Evolutionary conservation across 1,140 invertebrate species (phyloP), one percentile per base, ranked within the genome.

Genomic region (Sycobia sp.): DNA sequence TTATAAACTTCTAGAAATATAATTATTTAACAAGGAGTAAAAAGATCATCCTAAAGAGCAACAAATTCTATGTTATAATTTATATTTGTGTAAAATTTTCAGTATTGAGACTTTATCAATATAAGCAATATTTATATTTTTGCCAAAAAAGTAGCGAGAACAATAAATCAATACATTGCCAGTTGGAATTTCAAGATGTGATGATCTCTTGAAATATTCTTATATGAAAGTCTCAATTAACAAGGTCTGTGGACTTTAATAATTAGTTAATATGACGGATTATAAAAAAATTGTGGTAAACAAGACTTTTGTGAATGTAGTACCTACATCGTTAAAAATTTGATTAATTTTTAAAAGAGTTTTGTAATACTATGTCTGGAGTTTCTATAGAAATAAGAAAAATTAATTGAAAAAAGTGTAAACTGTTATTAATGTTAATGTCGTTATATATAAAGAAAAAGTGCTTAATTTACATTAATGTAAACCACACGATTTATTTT

Each of bases 151-250:
- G 41, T n/a, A n/a, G n/a, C n/a, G 4, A 36, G 41, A 38, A 38
- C 5, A 27, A 7, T 18, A 56, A 32, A 34, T 38, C 13, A 18
- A 36, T 23, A 23, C 18, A 50, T 34, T 53, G 29, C 20, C n/a
- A 3, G 38, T 53, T 44, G 11, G 22, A 50, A 3, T 29, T 62
- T 53, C 29, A 46, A 36, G 38, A 20, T 54, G 16, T 39, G 50
- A 49, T 57, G 11, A 49, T 53, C 22, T 62, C 34, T 38, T 58
- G 20, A 41, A 53, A 50, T 23, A 46, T 43, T 46, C 22, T 55
- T 38, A 51, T 65, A n/a, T n/a, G 65, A 68, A 70, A 66, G 64
- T 66, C 64, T 69, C 64, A 53, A 67, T 71, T 68, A 69, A 65
- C 46, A 64, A 55, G 23, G 66, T 69, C 60, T 51, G 68, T 68